These are phyloP conservation scores for Lagopus leucura DNA, from an alignment of 2,113 vertebrate species.

Conservation along the genomic window DNA sequence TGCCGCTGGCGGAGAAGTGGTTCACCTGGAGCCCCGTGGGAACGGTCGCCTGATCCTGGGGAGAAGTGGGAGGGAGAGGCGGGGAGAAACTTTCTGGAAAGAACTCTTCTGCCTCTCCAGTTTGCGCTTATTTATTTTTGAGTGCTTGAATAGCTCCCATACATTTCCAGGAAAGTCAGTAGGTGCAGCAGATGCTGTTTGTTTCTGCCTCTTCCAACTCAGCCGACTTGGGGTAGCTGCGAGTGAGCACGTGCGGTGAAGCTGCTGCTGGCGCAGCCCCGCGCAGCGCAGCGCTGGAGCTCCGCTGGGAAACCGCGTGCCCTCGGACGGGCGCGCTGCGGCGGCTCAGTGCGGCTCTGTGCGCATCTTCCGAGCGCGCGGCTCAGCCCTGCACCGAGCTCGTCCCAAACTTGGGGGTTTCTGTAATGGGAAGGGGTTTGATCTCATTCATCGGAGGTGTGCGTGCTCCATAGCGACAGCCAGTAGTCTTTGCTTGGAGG, in stretches of 20 bases:
- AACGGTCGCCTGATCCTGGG: neutral
- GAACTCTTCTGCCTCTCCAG: neutral
- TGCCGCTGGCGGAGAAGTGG: slow-evolving; percentile 8
- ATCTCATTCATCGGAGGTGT: neutral
- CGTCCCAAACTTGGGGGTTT: neutral
- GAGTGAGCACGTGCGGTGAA: neutral
- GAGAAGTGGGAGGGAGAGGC: neutral
- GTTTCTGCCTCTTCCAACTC: neutral
- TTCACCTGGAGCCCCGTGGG: slow-evolving; percentile 8
- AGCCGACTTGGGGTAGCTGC: neutral
- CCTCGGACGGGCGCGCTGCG: no score
- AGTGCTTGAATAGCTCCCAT: neutral
- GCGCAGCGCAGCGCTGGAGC: neutral
- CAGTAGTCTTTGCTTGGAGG: neutral
- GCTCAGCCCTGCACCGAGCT: neutral
- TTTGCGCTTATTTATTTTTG: neutral
- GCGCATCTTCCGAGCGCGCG: neutral
- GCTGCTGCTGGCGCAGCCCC: neutral
- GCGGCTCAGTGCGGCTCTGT: no score
- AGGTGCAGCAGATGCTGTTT: neutral
- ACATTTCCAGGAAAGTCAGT: neutral
- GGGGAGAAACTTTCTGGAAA: slow-evolving; percentile 40
- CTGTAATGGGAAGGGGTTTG: neutral
- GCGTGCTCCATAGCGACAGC: neutral
- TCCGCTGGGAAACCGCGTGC: neutral